Percentiles rank a stretch among this genome's conserved stretches.
Conservation (phyloP, 1,140 invertebrate species). For the Drosophila mojavensis region DNA sequence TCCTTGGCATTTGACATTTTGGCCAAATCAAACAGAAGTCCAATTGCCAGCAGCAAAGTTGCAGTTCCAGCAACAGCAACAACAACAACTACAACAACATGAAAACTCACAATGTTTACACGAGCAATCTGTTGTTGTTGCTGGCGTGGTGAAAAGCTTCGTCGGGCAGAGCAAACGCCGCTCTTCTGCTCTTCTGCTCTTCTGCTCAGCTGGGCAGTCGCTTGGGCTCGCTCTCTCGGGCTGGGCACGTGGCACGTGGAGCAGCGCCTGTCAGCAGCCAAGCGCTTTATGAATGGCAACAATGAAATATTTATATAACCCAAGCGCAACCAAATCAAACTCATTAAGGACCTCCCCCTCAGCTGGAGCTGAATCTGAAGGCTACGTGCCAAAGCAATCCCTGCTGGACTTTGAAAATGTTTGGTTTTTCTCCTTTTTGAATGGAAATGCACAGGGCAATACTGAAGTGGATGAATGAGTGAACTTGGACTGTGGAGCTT, state of each 20-base stretch:
- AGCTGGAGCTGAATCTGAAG: background rate
- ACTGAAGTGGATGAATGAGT: too few relatives aligned
- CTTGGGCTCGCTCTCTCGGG: conserved; percentile 13
- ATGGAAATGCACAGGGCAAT: too few relatives aligned
- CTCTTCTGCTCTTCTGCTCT: conserved; percentile 15
- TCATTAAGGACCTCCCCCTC: background rate
- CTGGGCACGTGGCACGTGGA: conserved; percentile 58
- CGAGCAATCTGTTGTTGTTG: conserved; percentile 28
- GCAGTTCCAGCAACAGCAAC: conserved; percentile 26
- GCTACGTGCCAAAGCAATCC: conserved; percentile 33
- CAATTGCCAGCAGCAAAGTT: conserved; percentile 16
- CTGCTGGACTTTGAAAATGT: background rate
- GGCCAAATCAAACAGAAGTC: conserved; percentile 9
- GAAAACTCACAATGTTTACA: conserved; percentile 56
- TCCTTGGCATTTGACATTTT: conserved; percentile 79
- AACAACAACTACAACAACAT: background rate
- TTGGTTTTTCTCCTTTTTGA: too few relatives aligned
- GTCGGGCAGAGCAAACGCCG: background rate
- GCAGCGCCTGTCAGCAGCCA: conserved; percentile 57
- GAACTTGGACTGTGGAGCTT: too few relatives aligned
- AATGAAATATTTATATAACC: conserved; percentile 79
- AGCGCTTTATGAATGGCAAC: conserved; percentile 72
- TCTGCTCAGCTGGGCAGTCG: conserved; percentile 13
- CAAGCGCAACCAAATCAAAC: conserved; percentile 35
- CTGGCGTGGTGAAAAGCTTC: conserved; percentile 72